Evolutionary conservation across 2,888 invertebrate genomes (phyloP).

Genomic region (Lepetodrilus schrolli): DNA sequence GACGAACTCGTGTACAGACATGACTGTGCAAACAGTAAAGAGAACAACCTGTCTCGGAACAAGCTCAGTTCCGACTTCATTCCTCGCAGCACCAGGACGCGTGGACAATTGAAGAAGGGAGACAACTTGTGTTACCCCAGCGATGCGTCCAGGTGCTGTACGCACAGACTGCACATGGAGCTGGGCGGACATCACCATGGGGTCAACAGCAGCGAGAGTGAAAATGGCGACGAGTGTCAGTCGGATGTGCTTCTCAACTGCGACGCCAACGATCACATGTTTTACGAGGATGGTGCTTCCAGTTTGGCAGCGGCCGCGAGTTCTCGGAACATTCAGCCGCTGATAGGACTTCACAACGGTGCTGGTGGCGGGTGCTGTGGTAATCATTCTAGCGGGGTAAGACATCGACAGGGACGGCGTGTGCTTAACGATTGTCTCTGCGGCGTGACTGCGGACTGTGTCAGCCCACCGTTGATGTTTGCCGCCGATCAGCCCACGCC

Average conservation of each 20-base stretch:
- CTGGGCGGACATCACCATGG: neutral
- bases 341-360: neutral
- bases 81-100: conserved; percentile 25
- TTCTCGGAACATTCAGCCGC: neutral
- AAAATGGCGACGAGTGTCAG: conserved; percentile 40
- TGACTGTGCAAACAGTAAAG: neutral
- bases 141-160: conserved; percentile 17
- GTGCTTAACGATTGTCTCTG: neutral
- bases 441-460: neutral
- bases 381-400: neutral
- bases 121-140: conserved; percentile 29
- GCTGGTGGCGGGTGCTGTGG: conserved; percentile 24
- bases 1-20: conserved; percentile 48
- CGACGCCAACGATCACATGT: neutral
- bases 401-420: neutral
- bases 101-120: conserved; percentile 23
- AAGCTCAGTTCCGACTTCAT: conserved; percentile 6
- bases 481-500: neutral
- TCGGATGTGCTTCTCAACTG: conserved; percentile 5
- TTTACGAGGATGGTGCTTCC: conserved; percentile 26
- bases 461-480: neutral
- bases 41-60: conserved; percentile 12
- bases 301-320: conserved; percentile 29
- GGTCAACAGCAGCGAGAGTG: conserved; percentile 45
- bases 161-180: conserved; percentile 32